A percentile compares a stretch with the other conserved stretches of the same genome.
Evolutionary conservation across 2,113 vertebrate species (phyloP).

Genomic region (Atlantisia rogersi): DNA sequence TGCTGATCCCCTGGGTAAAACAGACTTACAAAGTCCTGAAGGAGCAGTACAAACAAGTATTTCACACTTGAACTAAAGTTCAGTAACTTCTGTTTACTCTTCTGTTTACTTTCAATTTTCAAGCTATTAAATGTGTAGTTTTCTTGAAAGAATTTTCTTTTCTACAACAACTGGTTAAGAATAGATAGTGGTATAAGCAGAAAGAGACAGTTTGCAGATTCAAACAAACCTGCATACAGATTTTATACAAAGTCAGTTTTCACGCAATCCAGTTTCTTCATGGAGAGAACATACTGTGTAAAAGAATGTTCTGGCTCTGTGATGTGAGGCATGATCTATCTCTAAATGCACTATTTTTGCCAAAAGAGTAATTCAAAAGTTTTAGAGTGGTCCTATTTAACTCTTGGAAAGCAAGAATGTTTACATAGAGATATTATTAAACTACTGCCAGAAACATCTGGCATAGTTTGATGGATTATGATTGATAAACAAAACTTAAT

Average conservation of each 20-base stretch:
- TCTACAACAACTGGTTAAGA: not conserved
- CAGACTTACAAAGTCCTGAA: not conserved
- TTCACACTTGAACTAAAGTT: not conserved
- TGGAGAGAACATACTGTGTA: not conserved
- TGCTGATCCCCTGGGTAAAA: not conserved
- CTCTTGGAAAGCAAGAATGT: not conserved
- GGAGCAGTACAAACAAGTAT: not conserved
- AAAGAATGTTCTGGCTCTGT: not conserved
- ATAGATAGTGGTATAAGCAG: not conserved
- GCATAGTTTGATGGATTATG: not conserved
- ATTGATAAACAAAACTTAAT: not conserved
- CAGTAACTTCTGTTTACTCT: not conserved
- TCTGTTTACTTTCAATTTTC: not conserved
- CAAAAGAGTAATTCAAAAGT: not conserved
- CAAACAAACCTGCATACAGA: not conserved
- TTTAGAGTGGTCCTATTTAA: not conserved
- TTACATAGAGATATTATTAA: slow-evolving; percentile 4
- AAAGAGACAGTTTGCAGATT: not conserved
- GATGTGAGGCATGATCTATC: not conserved
- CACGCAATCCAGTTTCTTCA: not conserved
- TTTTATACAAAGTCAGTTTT: not conserved
- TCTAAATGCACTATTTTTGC: not conserved
- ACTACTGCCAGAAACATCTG: slow-evolving; percentile 26
- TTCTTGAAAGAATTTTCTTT: not conserved
- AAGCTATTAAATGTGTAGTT: not conserved